Conservation (phyloP, 1,140 invertebrate species). For the Eubasilissa regina region DNA sequence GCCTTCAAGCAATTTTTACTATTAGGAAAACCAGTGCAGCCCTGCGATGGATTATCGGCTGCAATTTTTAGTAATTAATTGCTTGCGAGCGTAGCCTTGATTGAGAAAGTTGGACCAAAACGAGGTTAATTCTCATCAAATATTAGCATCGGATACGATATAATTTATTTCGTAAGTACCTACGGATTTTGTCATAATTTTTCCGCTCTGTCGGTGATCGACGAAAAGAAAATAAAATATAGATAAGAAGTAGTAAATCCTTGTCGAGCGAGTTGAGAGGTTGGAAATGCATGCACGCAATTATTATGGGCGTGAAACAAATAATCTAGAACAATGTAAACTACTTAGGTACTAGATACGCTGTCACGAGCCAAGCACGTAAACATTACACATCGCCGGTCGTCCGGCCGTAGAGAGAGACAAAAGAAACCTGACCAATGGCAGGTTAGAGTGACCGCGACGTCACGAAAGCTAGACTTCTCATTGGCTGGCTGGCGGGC, state of each 20-base stretch:
- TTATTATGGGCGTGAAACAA: conserved; percentile 40
- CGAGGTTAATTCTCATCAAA: conserved; percentile 21
- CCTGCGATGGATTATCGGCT: too few species aligned
- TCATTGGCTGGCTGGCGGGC: conserved; percentile 44
- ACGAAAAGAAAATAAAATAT: too few species aligned
- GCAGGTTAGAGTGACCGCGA: conserved; percentile 10
- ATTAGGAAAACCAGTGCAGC: too few species aligned
- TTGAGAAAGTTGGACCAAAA: conserved; percentile 3
- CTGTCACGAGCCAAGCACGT: conserved; percentile 51
- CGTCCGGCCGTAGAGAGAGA: conserved; percentile 27
- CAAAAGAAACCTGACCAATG: conserved; percentile 37
- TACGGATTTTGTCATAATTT: too few species aligned
- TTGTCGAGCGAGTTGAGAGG: too few species aligned
- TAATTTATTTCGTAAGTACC: too few species aligned
- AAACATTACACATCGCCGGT: conserved; percentile 48
- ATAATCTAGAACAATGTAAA: conserved; percentile 45
- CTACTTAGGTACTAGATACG: conserved; percentile 10
- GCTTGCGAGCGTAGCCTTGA: neutral
- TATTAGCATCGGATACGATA: neutral
- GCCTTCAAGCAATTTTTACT: too few species aligned
- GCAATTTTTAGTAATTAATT: too few species aligned
- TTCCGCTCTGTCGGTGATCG: too few species aligned
- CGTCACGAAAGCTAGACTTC: conserved; percentile 41
- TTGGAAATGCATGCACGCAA: conserved; percentile 10
- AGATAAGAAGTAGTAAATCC: too few species aligned